A percentile compares a stretch with the other conserved stretches of the same genome.
Conservation (phyloP, 2,113 vertebrate species). For the Symphodus melops region DNA sequence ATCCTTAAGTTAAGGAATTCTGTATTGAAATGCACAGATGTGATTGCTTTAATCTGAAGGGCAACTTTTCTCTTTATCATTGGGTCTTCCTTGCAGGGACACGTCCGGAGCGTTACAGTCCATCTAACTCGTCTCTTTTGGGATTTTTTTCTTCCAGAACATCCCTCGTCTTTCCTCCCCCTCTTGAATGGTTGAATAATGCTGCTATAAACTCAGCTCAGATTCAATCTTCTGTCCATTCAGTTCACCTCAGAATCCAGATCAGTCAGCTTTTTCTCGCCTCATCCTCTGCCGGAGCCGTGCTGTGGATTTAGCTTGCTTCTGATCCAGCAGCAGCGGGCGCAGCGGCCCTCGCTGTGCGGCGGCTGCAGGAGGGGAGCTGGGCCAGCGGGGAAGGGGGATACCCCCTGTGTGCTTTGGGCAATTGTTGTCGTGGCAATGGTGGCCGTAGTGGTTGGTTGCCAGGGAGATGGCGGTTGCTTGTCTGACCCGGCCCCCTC, state of each 20-base stretch:
- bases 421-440: slow-evolving; percentile 81
- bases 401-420: slow-evolving; percentile 55
- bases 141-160: slow-evolving; percentile 24
- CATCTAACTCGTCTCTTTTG: slow-evolving; percentile 25
- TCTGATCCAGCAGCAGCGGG: slow-evolving; percentile 76
- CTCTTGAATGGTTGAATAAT: slow-evolving; percentile 55
- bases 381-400: slow-evolving; percentile 61
- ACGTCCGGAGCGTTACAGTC: slow-evolving; percentile 15
- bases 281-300: slow-evolving; percentile 67
- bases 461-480: slow-evolving; percentile 79
- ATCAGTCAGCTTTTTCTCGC: slow-evolving; percentile 69
- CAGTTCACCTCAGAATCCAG: slow-evolving; percentile 68
- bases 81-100: background rate
- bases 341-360: slow-evolving; percentile 66
- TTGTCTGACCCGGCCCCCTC: slow-evolving; percentile 81
- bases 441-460: slow-evolving; percentile 74
- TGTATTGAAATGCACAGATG: background rate
- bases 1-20: background rate
- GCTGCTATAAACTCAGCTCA: slow-evolving; percentile 43
- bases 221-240: slow-evolving; percentile 61
- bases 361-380: slow-evolving; percentile 64
- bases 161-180: slow-evolving; percentile 25
- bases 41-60: background rate
- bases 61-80: background rate
- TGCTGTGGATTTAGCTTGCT: slow-evolving; percentile 74